Base-by-base conservation (phyloP, 2,797 vertebrate genomes). In the Phoebastria nigripes region DNA sequence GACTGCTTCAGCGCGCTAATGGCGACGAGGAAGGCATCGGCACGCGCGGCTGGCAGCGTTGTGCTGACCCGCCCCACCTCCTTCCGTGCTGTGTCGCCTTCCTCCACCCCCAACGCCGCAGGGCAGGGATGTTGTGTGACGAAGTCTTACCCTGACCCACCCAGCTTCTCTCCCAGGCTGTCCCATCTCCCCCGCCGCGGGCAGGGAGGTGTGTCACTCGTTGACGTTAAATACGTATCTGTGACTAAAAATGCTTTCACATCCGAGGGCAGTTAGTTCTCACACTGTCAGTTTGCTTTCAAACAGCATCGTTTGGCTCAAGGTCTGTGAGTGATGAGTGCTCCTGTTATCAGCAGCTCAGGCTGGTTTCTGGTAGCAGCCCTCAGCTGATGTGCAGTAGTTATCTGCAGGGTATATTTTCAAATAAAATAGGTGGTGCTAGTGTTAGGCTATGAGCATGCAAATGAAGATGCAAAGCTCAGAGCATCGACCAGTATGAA, bases 41-140 rank as follows among this genome's bases (percentile, higher is more conserved):
- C 2, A 2, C 1, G 3, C 0, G 1, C 4, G 14, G 16, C 17
- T 14, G 18, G 15, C 14, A 37, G 14, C 0, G 2, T 28, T 56
- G 18, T 4, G 15, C 9, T 7, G 35, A 6, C 9, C 10, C 0
- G 2, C 19, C 3, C 6, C 13, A 2, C 2, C 5, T 49, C 10
- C 8, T 7, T 11, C 26, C 1, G 3, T 2, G 2, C 29, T 0
- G 1, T 16, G 4, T 4, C 1, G 28, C 18, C 5, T 46, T 24
- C 28, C 20, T 21, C 12, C 15, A 8, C 7, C 5, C 11, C 6
- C 15, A 33, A 1, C 5, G 1, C 41, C 1, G 6, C 11, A 16
- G 46, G 46, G 52, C 35, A 25, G 47, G 31, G 8, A 21, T 0
- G 1, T 4, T 17, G 18, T 8, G 12, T 33, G 26, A 44, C 20